Conservation (phyloP, 2,113 vertebrate species). For the Rafetus swinhoei region DNA sequence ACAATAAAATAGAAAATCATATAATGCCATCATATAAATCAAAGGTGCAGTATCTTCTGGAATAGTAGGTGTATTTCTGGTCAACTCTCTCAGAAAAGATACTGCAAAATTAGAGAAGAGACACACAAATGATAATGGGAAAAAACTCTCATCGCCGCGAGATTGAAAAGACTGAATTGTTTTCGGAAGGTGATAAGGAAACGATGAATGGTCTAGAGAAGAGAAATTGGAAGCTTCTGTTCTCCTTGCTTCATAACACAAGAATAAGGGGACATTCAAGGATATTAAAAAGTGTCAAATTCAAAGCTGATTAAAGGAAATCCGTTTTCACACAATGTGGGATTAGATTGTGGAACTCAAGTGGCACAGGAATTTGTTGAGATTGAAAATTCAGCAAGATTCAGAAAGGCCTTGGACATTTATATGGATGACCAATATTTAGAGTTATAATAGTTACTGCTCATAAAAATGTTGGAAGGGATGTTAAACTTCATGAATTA, state of each 20-base stretch:
- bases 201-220: background rate
- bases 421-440: constrained; percentile 9
- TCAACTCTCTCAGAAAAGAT: background rate
- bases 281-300: background rate
- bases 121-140: background rate
- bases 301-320: background rate
- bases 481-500: background rate
- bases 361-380: background rate
- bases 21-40: background rate
- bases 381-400: background rate
- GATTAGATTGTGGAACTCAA: background rate
- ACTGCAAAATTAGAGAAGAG: background rate
- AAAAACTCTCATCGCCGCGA: background rate
- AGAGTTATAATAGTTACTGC: background rate
- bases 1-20: background rate
- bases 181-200: background rate
- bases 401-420: background rate
- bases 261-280: background rate
- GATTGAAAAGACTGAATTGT: background rate
- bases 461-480: constrained; percentile 3
- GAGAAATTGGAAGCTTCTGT: background rate
- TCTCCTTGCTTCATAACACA: background rate
- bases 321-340: background rate
- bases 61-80: background rate
- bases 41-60: background rate